Base-by-base conservation (phyloP, 2,888 invertebrate genomes). In the Abscondita cerata region DNA sequence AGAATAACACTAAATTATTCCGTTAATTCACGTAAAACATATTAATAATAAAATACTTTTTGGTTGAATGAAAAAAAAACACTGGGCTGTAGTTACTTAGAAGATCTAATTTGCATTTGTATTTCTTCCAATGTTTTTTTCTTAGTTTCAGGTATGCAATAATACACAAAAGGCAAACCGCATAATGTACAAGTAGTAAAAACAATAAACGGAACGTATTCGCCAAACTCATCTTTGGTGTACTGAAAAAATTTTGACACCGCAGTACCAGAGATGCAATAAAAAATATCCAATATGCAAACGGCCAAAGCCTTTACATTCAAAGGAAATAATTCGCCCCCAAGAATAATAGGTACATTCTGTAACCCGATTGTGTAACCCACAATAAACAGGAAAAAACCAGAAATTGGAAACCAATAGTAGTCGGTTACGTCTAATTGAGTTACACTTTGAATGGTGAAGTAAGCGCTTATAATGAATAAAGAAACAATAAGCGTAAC, bases 51-150 rank as follows among this genome's bases (percentile, higher is more conserved):
- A n/a, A n/a, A n/a, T n/a, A n/a, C n/a, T n/a, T n/a, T n/a, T n/a
- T n/a, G n/a, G n/a, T n/a, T n/a, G n/a, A n/a, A n/a, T n/a, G n/a
- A n/a, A n/a, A n/a, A n/a, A n/a, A n/a, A n/a, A n/a, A n/a, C n/a
- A n/a, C n/a, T n/a, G n/a, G n/a, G n/a, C n/a, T n/a, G n/a, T n/a
- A n/a, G n/a, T n/a, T n/a, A n/a, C n/a, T n/a, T n/a, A n/a, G n/a
- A n/a, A n/a, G n/a, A n/a, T 67, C 83, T 82, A 3, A 90, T 80
- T 55, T 86, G 83, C 16, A 85, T 84, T 74, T 90, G 89, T 71
- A 90, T 90, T 72, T 86, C 85, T 52, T 88, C 84, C 72, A 90
- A 83, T 2, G 88, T 88, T 72, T 88, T 89, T 55, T 89, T 89
- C 76, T 88, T 89, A 1, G 89, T 90, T 79, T 90, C 90, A 1